Evolutionary conservation across 2,797 vertebrate genomes (phyloP), one percentile per base, ranked within the genome.

Genomic region (Capromys pilorides): DNA sequence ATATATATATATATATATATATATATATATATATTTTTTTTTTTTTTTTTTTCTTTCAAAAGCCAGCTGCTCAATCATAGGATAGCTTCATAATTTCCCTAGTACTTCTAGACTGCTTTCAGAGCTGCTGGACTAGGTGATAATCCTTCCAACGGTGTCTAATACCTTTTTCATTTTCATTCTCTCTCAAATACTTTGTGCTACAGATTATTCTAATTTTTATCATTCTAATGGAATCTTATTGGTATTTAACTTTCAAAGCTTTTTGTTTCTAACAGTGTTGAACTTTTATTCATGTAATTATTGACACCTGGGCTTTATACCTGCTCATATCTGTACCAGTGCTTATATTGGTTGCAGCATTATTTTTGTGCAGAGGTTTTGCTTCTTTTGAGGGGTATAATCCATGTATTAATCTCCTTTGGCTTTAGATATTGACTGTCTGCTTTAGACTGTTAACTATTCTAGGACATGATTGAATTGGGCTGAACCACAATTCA

Each of bases 351-450:
- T 45, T 51, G 14, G 6, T n/a, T 86, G 57, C 85, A 71, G 2
- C 33, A 45, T 73, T 80, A 54, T 90, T 95, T 93, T 94, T 49
- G 69, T 82, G n/a, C 5, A 64, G 22, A 12, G n/a, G 6, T 71
- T 88, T 69, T 92, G 9, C 59, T 51, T 82, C 54, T 73, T 66
- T 59, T 89, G 6, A 18, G 18, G 7, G 36, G 18, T 39, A 16
- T 66, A 82, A 24, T 69, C 33, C 51, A 75, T 16, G 45, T 90
- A 64, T 59, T 78, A 88, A 91, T 90, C 31, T 90, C 83, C 24
- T 67, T 89, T 88, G 39, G 45, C 19, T 90, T 86, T 87, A 90
- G 24, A 77, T 79, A 69, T 81, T 88, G 11, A 64, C 49, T 80
- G 51, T n/a, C 51, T 93, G 91, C 28, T 69, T 41, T 79, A 69